Base-by-base conservation (phyloP, 2,113 vertebrate genomes). In the Lontra canadensis region DNA sequence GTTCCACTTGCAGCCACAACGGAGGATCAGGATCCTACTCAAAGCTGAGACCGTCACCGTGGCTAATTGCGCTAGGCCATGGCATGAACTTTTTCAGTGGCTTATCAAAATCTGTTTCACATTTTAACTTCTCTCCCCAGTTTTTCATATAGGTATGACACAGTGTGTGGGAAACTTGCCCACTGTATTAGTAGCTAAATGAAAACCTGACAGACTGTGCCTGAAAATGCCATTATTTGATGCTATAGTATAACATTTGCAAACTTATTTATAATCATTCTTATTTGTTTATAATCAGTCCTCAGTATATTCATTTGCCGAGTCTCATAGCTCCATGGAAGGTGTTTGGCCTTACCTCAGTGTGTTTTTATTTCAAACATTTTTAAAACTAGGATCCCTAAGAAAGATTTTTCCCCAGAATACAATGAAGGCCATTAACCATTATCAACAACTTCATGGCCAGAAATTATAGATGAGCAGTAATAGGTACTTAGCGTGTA, bases 401-500 rank as follows among this genome's bases (percentile, higher is more conserved):
- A 57, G 31, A 84, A 92, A 90, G 34, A 74, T 47, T 69, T 78
- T 78, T 26, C 15, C 21, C 29, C 8, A 31, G 63, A 90, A 39
- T 49, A 52, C 39, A 52, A 8, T 55, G 39, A 88, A 61, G 47
- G 14, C 29, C 63, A n/a, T 74, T 63, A 63, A 74, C 65, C 42
- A 63, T 80, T 90, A 6, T 61, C 65, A 78, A 20, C 82, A 69
- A 84, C 5, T 90, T 13, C 34, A 4, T 61, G 47, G 47, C 18
- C 57, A 20, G 36, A 83, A 71, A 49, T 73, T 96, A 34, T 44
- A 80, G 36, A 21, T 97, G 44, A 94, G 61, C 36, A 52, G 12
- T 88, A 39, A 23, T 65, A 47, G 29, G 4, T 34, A 39, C 7
- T 90, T 63, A 69, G 34, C 49, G 0, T 67, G 14, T 67, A 36